These are phyloP conservation scores for Rissa tridactyla DNA, from an alignment of 2,113 vertebrate genomes.

Conservation along the genomic window DNA sequence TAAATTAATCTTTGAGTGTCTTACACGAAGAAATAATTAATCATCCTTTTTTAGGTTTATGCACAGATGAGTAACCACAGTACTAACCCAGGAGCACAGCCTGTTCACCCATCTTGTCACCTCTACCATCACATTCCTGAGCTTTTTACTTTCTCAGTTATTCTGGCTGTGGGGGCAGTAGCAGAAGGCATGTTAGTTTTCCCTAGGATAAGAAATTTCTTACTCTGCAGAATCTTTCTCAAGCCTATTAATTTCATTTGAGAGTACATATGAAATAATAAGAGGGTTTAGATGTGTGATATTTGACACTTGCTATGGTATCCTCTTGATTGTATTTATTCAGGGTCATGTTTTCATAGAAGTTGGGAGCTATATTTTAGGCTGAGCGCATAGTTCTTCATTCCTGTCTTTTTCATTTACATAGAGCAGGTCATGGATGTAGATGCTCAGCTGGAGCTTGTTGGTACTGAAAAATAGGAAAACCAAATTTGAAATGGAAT, in stretches of 20 bases:
- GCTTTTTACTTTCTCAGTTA: conserved; percentile 42
- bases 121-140: not conserved
- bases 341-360: not conserved
- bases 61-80: not conserved
- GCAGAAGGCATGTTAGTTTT: conserved; percentile 46
- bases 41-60: not conserved
- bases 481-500: conserved; percentile 9
- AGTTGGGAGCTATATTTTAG: not conserved
- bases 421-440: not conserved
- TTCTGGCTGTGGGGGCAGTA: conserved; percentile 55
- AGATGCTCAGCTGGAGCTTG: not conserved
- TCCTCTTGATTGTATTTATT: not conserved
- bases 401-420: not conserved
- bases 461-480: conserved; percentile 11
- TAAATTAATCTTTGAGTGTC: not conserved
- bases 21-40: conserved; percentile 13
- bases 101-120: conserved; percentile 50
- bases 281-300: not conserved
- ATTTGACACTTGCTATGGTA: not conserved
- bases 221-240: conserved; percentile 12
- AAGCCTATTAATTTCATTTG: conserved; percentile 25
- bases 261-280: not conserved
- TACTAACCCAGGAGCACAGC: conserved; percentile 32
- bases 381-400: not conserved
- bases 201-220: conserved; percentile 23